Base-by-base conservation (phyloP, 2,888 invertebrate genomes). In the Thecocarcelia acutangulata region DNA sequence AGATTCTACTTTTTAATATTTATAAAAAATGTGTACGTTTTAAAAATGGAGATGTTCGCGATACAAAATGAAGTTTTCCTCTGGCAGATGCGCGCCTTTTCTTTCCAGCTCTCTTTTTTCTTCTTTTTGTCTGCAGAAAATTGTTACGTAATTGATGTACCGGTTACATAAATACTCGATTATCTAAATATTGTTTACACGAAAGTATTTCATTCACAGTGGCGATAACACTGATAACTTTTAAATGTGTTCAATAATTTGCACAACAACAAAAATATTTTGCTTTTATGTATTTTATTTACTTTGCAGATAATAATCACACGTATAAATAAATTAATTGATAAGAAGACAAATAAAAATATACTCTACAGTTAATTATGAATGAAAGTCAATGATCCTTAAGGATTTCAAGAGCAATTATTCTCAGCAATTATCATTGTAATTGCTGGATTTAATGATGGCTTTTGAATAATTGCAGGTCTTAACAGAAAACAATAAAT, bases 341-440 rank as follows among this genome's bases (percentile, higher is more conserved):
- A 56, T 58, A 9, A n/a, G 44, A 6, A 37, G 11, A 33, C 37
- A 66, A 61, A 54, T 40, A 28, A 17, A 17, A 37, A 54, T 66
- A 58, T 33, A 42, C 19, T 66, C 15, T n/a, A 42, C 21, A 58
- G 46, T 77, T 42, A 54, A 63, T 63, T 63, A 64, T 82, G 74
- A 82, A 82, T 74, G 52, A 70, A 66, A 82, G 69, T 70, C 52
- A 78, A 78, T 78, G 70, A 74, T 77, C 56, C 77, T 68, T 63
- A 50, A 69, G 68, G 52, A 64, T 66, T 82, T 78, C 64, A 74
- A 69, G 63, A 58, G 69, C 68, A 58, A 81, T 73, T 81, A 73
- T 58, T 64, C 64, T 44, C 64, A 78, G 44, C 48, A 68, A 52
- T 68, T 48, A 19, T 33, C 28, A 48, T 15, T 44, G 12, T 40